Base-by-base conservation (phyloP, 53 echinoderm and acorn worm species). In the Crossaster papposus region DNA sequence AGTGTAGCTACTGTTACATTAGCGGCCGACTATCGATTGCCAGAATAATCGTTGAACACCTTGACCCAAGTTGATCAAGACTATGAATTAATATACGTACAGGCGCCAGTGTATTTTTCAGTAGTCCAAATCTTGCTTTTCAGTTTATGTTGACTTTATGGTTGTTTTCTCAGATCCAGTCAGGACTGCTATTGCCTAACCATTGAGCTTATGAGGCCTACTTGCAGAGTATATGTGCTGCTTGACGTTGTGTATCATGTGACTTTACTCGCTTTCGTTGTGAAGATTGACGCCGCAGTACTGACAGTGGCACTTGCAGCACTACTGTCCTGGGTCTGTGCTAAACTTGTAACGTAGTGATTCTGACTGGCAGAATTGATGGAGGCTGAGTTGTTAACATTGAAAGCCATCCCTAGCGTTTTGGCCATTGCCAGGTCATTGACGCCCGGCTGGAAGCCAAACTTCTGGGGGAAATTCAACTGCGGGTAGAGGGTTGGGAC, bases 361-460 rank as follows among this genome's bases (percentile, higher is more conserved):
- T 87, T 87, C 87, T 87, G 87, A 87, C 87, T 77, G 36, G 87
- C 87, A 87, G 87, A 87, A 87, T 58, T 87, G 62, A 76, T 54
- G 22, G 64, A 28, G 11, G 87, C 62, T 34, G 77, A 58, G 87
- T 87, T 87, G 73, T 85, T 72, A 13, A 77, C 23, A 37, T 87
- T 87, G 36, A 87, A 77, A 58, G 76, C 77, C 0, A 77, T 35
- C 14, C 87, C 87, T 15, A 87, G 90, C 22, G 82, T 83, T 55
- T 91, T 91, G 79, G 91, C 85, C 70, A 91, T 54, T 20, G 78
- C 79, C 20, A 81, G 54, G 17, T 82, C 73, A 54, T 13, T 79
- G 54, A 79, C 64, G 63, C 84, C 85, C 70, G 51, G 34, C 23
- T 72, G 83, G 79, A 91, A 91, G 91, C 79, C 71, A 52, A 91